Base-by-base conservation (phyloP, 2,888 invertebrate species). In the Carterocephalus palaemon region DNA sequence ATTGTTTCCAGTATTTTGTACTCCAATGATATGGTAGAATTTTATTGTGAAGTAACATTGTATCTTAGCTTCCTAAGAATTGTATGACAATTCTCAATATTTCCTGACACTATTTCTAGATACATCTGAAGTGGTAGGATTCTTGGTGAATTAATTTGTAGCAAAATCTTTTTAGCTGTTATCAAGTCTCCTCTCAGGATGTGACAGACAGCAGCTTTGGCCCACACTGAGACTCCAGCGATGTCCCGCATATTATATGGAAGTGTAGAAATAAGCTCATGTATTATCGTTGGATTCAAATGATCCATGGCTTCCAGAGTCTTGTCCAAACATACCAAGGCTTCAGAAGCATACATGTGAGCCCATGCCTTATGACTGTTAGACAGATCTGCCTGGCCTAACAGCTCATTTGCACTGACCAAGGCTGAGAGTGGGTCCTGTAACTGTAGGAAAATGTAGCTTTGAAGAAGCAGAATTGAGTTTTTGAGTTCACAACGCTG, bases 261-360 rank as follows among this genome's bases (percentile, higher is more conserved):
- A 31, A 87, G 59, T n/a, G 74, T 76, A 5, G 80, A 76, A 1
- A 86, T 83, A 5, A 86, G 64, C 20, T 87, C 84, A 57, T 87
- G 85, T 32, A 94, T 89, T 73, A 91, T 90, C 36, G 92, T 92
- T 1, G 92, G 93, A 60, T 95, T 94, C 36, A 98, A 84, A 75
- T 95, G 92, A 46, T 93, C 91, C 6, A 95, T 89, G 1, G 97
- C 97, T 73, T 97, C 96, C 1, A 90, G 85, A 53, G 95, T 91
- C 76, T 92, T 90, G 67, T 97, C 95, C 67, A 95, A 81, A 59
- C 93, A 90, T 39, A 97, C 92, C 6, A 95, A 83, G 15, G 96
- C 93, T 80, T 98, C 97, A 0, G 96, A 96, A 37, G 94, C 93
- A 74, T 98, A 98, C 60, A 97, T 89, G 73, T 95, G 94, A 0